Conservation (phyloP, 1,140 invertebrate species). For the Nilaparvata lugens region DNA sequence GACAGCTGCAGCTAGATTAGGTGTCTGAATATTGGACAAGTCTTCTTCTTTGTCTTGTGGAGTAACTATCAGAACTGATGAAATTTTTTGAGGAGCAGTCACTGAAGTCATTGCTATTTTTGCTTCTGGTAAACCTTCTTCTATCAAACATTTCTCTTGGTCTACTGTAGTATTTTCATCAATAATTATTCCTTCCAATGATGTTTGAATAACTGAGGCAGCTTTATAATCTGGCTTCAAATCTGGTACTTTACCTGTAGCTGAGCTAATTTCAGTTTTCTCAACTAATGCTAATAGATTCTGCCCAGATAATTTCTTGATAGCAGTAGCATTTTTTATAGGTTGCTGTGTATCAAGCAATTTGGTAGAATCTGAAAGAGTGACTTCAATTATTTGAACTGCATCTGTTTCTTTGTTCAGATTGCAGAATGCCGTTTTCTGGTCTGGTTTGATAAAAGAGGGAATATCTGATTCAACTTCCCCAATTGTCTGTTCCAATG, state of each 20-base stretch:
- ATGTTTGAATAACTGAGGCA: slow-evolving; percentile 33
- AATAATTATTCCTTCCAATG: slow-evolving; percentile 42
- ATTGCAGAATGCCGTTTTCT: slow-evolving; percentile 17
- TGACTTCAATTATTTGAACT: slow-evolving; percentile 23
- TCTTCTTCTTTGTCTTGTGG: slow-evolving; percentile 28
- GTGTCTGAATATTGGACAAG: slow-evolving; percentile 16
- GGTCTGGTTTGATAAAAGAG: slow-evolving; percentile 16
- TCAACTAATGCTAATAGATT: slow-evolving; percentile 43
- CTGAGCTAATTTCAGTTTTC: slow-evolving; percentile 33
- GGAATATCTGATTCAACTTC: slow-evolving; percentile 28
- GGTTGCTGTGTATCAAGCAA: slow-evolving; percentile 31
- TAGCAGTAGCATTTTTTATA: slow-evolving; percentile 33
- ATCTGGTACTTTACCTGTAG: slow-evolving; percentile 32
- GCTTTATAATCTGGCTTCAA: slow-evolving; percentile 31
- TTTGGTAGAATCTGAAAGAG: slow-evolving; percentile 28
- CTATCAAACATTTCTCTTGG: slow-evolving; percentile 39
- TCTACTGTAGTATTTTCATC: slow-evolving; percentile 40
- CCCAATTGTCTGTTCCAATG: slow-evolving; percentile 42
- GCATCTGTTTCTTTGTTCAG: slow-evolving; percentile 22
- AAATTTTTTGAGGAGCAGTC: slow-evolving; percentile 37
- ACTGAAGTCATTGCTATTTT: slow-evolving; percentile 37
- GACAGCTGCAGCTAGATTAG: slow-evolving; percentile 20
- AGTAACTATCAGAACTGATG: slow-evolving; percentile 28
- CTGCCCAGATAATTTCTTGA: slow-evolving; percentile 39
- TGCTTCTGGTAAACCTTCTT: slow-evolving; percentile 28